These are phyloP conservation scores for Drosophila mojavensis DNA, from an alignment of 1,140 invertebrate genomes.

Conservation along the genomic window DNA sequence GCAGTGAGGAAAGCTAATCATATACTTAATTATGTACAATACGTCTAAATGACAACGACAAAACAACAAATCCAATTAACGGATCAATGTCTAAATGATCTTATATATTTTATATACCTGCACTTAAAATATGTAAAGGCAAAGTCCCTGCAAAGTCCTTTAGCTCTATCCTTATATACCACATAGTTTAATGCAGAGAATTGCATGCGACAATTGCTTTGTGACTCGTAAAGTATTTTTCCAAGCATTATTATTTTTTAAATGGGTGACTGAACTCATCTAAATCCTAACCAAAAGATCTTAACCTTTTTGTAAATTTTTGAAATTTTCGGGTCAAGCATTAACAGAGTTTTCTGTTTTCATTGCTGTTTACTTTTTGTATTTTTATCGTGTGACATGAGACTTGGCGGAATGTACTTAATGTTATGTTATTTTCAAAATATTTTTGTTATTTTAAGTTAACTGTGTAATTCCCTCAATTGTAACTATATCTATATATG, in stretches of 20 bases:
- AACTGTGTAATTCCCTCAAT: conserved; percentile 30
- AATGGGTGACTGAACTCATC: conserved; percentile 5
- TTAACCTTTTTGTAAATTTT: background rate
- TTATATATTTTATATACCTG: conserved; percentile 73
- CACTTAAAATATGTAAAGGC: conserved; percentile 52
- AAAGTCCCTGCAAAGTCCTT: conserved; percentile 3
- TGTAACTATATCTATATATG: conserved; percentile 46
- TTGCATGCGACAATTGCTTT: conserved; percentile 64
- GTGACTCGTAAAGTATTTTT: conserved; percentile 43
- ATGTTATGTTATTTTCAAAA: conserved; percentile 15
- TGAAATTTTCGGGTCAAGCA: background rate
- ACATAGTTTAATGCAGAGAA: conserved; percentile 46
- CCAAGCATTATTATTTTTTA: conserved; percentile 6
- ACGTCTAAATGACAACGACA: conserved; percentile 59
- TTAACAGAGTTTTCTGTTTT: conserved; percentile 6
- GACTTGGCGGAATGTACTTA: conserved; percentile 52
- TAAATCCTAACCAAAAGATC: conserved; percentile 7
- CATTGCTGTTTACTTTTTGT: conserved; percentile 5
- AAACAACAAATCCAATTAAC: conserved; percentile 46
- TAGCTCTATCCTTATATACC: conserved; percentile 13
- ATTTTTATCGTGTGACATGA: conserved; percentile 38
- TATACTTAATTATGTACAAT: conserved; percentile 65
- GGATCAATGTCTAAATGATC: conserved; percentile 38
- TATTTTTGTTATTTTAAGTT: conserved; percentile 25
- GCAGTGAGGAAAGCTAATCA: conserved; percentile 33